Evolutionary conservation across 2,888 invertebrate species (phyloP).

Genomic region (Hydroisotoma schaefferi): DNA sequence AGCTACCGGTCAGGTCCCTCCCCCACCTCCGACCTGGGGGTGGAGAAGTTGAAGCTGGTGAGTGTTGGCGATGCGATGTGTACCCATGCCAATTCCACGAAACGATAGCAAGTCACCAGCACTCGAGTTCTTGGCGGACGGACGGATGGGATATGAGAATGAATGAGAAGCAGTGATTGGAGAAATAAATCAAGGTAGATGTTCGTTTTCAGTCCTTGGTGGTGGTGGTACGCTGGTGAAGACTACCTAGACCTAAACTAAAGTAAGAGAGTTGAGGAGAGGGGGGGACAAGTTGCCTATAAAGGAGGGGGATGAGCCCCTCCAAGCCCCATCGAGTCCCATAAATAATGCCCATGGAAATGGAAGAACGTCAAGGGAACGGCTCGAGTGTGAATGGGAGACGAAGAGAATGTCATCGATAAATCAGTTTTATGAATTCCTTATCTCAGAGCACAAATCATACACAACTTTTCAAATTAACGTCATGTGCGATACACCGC

Average conservation of each 20-base stretch:
- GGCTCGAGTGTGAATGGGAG: slow-evolving; percentile 48
- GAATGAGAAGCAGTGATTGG: slow-evolving; percentile 41
- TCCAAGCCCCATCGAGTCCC: slow-evolving; percentile 21
- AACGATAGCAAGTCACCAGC: too few species aligned
- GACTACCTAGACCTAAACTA: too few species aligned
- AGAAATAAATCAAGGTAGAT: slow-evolving; percentile 42
- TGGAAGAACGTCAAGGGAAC: slow-evolving; percentile 49
- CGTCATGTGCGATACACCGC: slow-evolving; percentile 46
- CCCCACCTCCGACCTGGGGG: not conserved
- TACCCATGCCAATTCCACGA: too few species aligned
- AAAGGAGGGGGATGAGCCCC: slow-evolving; percentile 39
- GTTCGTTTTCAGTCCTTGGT: too few species aligned
- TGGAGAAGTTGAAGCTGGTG: not conserved
- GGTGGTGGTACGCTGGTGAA: too few species aligned
- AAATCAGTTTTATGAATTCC: slow-evolving; percentile 48
- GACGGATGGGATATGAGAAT: slow-evolving; percentile 3
- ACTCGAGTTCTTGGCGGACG: not conserved
- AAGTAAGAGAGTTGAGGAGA: slow-evolving; percentile 14
- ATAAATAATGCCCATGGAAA: slow-evolving; percentile 49
- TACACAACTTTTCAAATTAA: slow-evolving; percentile 49
- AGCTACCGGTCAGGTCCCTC: too few species aligned
- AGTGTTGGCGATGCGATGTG: too few species aligned
- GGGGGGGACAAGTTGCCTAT: slow-evolving; percentile 38
- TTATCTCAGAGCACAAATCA: slow-evolving; percentile 45
- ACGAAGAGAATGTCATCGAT: slow-evolving; percentile 47